Evolutionary conservation across 2,113 vertebrate genomes (phyloP).

Genomic region (Mastomys coucha): DNA sequence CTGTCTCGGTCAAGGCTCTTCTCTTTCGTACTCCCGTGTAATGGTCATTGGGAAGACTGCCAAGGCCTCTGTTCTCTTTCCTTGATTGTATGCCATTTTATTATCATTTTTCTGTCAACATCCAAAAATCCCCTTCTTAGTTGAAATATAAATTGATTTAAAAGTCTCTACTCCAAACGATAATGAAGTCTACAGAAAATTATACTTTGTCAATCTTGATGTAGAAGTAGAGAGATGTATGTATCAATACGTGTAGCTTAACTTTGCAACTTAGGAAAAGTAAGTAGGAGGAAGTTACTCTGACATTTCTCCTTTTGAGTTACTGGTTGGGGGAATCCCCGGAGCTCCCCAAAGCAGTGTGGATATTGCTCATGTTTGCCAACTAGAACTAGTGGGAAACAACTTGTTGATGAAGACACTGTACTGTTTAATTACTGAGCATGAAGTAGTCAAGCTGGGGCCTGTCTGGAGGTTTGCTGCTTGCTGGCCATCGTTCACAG

Average conservation of each 20-base stretch:
- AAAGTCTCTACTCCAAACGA: neutral
- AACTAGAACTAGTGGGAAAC: neutral
- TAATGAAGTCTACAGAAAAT: neutral
- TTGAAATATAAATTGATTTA: conserved; percentile 47
- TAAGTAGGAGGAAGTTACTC: neutral
- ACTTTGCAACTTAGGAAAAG: neutral
- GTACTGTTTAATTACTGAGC: neutral
- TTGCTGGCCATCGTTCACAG: neutral
- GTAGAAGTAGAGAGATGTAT: neutral
- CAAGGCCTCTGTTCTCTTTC: neutral
- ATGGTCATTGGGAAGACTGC: neutral
- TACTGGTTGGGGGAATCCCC: neutral
- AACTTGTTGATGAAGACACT: neutral
- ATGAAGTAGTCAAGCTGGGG: neutral
- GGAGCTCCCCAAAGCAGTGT: neutral
- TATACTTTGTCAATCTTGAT: neutral
- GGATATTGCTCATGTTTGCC: too few species aligned
- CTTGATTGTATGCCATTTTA: neutral
- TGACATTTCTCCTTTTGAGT: neutral
- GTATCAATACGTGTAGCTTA: neutral
- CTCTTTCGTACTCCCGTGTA: neutral
- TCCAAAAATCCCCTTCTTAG: neutral
- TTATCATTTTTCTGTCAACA: neutral
- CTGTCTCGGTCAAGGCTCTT: neutral
- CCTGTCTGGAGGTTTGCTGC: neutral